Conservation (phyloP, 2,888 invertebrate genomes). For the Uloborus plumipes region DNA sequence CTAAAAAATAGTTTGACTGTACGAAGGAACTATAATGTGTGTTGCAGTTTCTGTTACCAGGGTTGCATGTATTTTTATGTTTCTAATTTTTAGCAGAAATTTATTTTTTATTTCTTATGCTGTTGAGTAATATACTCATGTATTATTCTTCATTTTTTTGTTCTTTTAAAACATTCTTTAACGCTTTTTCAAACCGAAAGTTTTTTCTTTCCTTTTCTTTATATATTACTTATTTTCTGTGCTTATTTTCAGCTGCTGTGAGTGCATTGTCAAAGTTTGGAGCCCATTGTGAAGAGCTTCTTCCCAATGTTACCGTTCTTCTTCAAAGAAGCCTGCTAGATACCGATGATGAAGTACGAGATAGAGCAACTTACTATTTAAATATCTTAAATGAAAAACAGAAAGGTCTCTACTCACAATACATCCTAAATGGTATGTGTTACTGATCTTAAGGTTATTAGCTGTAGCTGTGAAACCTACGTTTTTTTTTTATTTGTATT, state of each 20-base stretch:
- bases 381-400: constrained; percentile 80
- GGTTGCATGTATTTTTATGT: no score
- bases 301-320: constrained; percentile 87
- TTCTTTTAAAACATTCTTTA: no score
- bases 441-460: neutral
- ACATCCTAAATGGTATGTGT: constrained; percentile 73
- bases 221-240: neutral
- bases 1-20: no score
- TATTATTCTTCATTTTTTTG: no score
- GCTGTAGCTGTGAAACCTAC: neutral
- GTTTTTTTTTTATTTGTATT: neutral
- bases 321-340: constrained; percentile 90
- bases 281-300: constrained; percentile 89
- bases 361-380: constrained; percentile 96
- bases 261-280: constrained; percentile 98
- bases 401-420: constrained; percentile 80
- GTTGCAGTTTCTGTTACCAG: no score
- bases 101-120: no score
- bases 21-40: no score
- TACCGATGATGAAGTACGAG: constrained; percentile 97
- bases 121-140: no score
- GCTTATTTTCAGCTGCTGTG: constrained; percentile 82
- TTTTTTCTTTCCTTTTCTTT: no score
- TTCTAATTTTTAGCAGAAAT: no score
- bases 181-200: no score